Conservation (phyloP, 2,113 vertebrate species). For the Gambusia holbrooki region DNA sequence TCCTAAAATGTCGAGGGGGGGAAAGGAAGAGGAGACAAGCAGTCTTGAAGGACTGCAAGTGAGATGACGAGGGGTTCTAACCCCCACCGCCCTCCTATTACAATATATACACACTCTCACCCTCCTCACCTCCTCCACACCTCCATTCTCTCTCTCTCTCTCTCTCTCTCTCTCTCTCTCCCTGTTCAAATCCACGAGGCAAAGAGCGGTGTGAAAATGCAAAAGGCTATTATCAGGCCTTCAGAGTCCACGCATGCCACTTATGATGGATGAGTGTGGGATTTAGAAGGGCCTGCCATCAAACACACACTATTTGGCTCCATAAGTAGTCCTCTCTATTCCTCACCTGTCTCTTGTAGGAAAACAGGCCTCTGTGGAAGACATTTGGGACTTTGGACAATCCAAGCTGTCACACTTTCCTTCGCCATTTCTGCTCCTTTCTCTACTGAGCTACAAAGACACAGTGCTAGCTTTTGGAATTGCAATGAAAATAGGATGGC, state of each 20-base stretch:
- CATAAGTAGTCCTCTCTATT: constrained; percentile 71
- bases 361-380: constrained; percentile 75
- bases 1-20: constrained; percentile 79
- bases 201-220: constrained; percentile 70
- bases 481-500: constrained; percentile 15
- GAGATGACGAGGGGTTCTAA: constrained; percentile 57
- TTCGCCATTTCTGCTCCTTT: constrained; percentile 75
- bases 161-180: constrained; percentile 14
- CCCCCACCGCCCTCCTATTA: not conserved
- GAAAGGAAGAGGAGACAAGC: constrained; percentile 57
- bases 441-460: not conserved
- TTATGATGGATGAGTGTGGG: constrained; percentile 79
- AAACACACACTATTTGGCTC: constrained; percentile 59
- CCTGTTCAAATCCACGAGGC: constrained; percentile 67
- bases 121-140: constrained; percentile 45
- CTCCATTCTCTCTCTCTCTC: constrained; percentile 2
- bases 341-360: constrained; percentile 79
- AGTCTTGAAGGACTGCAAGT: constrained; percentile 63
- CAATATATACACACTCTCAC: constrained; percentile 21
- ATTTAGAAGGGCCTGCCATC: constrained; percentile 77
- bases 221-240: constrained; percentile 77
- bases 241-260: constrained; percentile 66
- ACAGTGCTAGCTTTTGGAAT: constrained; percentile 32
- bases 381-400: constrained; percentile 83
- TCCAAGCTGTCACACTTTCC: constrained; percentile 63